phyloP scores from a whole-genome alignment of 2,113 vertebrate genomes.

The Malurus cyaneus region DNA sequence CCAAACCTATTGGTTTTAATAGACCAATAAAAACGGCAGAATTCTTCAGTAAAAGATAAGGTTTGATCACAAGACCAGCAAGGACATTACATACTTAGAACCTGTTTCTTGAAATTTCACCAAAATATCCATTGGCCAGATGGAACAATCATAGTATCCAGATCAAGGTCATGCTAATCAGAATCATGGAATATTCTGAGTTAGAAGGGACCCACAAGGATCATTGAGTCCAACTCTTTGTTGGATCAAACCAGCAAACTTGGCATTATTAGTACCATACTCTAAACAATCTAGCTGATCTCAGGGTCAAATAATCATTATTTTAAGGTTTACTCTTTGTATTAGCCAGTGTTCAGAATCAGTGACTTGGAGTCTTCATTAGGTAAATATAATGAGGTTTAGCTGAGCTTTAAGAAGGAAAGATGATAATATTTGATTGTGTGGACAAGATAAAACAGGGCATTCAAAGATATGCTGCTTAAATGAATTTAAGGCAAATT shows the following conservation, averaged over 20 bases:
- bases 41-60: neutral
- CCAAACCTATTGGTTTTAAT: neutral
- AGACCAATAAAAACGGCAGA: neutral
- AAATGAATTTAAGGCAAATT: neutral
- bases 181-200: neutral
- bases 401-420: neutral
- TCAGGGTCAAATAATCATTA: neutral
- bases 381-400: neutral
- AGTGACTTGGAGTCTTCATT: neutral
- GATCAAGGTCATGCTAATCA: neutral
- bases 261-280: neutral
- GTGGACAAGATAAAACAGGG: neutral
- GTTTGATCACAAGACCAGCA: neutral
- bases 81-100: neutral
- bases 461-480: neutral
- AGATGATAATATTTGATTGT: neutral
- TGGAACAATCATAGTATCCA: neutral
- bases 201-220: neutral
- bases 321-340: neutral
- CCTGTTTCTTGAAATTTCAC: neutral
- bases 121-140: neutral
- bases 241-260: neutral
- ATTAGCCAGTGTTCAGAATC: neutral
- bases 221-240: neutral
- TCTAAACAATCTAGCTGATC: neutral